These are phyloP conservation scores for Ceyx margarethae DNA, from an alignment of 2,113 vertebrate genomes.

Conservation along the genomic window DNA sequence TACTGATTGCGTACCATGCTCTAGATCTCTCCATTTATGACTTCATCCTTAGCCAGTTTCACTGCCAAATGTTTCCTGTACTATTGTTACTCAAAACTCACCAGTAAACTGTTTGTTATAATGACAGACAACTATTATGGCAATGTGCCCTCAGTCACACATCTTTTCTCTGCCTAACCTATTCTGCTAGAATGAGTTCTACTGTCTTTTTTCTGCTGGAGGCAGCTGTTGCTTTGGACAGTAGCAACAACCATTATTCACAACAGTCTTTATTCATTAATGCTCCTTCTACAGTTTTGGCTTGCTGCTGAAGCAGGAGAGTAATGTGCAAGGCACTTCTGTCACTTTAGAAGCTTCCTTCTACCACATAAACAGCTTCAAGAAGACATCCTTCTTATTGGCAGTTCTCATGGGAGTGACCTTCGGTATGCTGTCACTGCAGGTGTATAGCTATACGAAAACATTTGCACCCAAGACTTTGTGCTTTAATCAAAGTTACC, in stretches of 20 bases:
- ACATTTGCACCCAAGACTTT: neutral
- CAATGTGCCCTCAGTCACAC: neutral
- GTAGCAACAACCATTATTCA: neutral
- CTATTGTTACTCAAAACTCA: neutral
- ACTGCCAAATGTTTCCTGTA: neutral
- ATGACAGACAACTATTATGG: neutral
- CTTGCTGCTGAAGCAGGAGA: neutral
- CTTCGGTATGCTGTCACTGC: neutral
- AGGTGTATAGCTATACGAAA: neutral
- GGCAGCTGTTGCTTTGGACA: neutral
- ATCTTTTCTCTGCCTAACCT: neutral
- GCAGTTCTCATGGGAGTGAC: neutral
- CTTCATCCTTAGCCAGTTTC: neutral
- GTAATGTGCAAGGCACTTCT: neutral
- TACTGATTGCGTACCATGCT: neutral
- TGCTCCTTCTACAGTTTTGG: neutral
- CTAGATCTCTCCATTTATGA: fast-evolving
- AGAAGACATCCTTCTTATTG: neutral
- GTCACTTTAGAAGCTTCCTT: neutral
- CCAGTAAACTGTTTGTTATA: neutral
- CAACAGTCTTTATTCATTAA: neutral
- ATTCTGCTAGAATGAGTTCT: neutral
- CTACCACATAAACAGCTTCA: neutral
- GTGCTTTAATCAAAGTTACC: neutral
- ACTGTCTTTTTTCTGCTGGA: neutral